Percentiles rank a stretch among this genome's conserved stretches.
Conservation (phyloP, 2,888 invertebrate species). For the Idaea biselata region DNA sequence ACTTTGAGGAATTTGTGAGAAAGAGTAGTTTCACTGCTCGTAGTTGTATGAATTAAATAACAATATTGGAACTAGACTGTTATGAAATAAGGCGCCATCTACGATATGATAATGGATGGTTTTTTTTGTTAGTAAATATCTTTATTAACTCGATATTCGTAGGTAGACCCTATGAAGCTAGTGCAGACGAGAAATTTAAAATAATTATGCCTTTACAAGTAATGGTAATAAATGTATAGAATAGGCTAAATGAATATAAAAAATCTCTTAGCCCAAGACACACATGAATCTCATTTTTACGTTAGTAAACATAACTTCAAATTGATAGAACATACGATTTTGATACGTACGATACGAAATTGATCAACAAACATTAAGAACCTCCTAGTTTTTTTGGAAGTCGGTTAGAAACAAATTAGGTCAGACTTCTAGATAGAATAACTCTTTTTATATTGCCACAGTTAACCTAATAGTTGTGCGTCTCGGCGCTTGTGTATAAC, state of each 20-base stretch:
- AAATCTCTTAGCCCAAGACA: too few relatives aligned
- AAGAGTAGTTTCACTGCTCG: background rate
- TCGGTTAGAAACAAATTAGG: too few relatives aligned
- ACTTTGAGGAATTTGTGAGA: background rate
- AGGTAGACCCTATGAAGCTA: background rate
- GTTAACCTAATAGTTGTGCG: too few relatives aligned
- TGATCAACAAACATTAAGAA: too few relatives aligned
- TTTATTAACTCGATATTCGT: background rate
- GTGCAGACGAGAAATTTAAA: background rate
- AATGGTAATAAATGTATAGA: background rate
- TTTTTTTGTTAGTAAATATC: background rate
- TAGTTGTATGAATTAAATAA: background rate
- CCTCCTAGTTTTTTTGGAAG: too few relatives aligned
- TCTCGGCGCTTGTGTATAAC: too few relatives aligned
- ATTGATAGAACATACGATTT: too few relatives aligned
- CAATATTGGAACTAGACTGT: background rate
- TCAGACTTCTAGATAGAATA: too few relatives aligned
- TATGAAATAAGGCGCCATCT: conserved; percentile 1
- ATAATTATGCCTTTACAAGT: background rate
- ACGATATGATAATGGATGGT: background rate
- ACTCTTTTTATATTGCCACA: too few relatives aligned
- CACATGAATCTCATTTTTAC: too few relatives aligned
- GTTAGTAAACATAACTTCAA: too few relatives aligned
- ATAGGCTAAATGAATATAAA: background rate
- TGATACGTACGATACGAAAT: too few relatives aligned